A percentile compares a stretch with the other conserved stretches of the same genome.
Conservation (phyloP, 2,113 vertebrate genomes). For the Bubo bubo region DNA sequence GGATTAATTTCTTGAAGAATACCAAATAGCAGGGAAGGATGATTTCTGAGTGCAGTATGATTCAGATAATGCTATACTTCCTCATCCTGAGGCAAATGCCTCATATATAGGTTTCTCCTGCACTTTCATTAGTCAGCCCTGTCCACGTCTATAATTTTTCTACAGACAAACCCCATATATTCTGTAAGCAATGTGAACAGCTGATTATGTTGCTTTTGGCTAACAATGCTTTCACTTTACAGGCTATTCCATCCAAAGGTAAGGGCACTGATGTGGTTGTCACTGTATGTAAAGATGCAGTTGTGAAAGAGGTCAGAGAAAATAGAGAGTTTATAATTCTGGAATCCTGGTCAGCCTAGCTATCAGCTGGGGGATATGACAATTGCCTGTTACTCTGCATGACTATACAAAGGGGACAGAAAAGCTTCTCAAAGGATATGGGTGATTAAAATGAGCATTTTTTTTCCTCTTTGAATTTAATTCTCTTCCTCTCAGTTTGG, state of each 20-base stretch:
- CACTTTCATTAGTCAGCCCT: background rate
- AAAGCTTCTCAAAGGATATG: background rate
- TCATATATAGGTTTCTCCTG: background rate
- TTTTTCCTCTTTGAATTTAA: background rate
- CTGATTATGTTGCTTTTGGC: slow-evolving; percentile 6
- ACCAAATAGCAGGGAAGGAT: background rate
- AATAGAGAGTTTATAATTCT: background rate
- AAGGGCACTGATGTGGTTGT: background rate
- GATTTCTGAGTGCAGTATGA: background rate
- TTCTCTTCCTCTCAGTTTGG: background rate
- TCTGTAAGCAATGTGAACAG: background rate
- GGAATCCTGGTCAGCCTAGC: background rate
- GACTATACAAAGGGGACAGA: background rate
- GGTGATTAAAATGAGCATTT: background rate
- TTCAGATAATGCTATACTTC: slow-evolving; percentile 10
- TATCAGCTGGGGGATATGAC: background rate
- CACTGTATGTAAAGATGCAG: background rate
- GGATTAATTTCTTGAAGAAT: slow-evolving; percentile 32
- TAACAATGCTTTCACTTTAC: background rate
- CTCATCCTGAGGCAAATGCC: slow-evolving; percentile 20
- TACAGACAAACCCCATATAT: background rate
- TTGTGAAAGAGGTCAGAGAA: background rate
- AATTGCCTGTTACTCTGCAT: background rate
- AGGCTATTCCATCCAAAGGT: background rate
- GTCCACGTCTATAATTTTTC: slow-evolving; percentile 9